These are phyloP conservation scores for Heliothis subflexa DNA, from an alignment of 1,140 invertebrate genomes.

Conservation along the genomic window DNA sequence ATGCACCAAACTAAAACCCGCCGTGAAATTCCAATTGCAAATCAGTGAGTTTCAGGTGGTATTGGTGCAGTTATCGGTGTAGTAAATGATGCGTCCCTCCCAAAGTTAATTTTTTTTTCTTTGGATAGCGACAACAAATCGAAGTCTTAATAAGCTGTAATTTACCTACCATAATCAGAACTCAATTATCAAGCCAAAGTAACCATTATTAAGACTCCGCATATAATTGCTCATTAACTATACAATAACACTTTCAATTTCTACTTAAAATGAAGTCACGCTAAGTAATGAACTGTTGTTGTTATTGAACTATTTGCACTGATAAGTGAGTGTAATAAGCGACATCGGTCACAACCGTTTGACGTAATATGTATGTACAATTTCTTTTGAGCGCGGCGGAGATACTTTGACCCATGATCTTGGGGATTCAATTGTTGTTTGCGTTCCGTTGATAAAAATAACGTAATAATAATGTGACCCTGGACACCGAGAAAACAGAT, in stretches of 20 bases:
- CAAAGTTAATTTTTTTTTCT: too few species aligned
- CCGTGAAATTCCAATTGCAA: too few species aligned
- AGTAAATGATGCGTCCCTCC: too few species aligned
- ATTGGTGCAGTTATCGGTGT: too few species aligned
- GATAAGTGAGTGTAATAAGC: slow-evolving; percentile 20
- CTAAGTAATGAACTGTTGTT: not conserved
- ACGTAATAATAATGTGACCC: slow-evolving; percentile 3
- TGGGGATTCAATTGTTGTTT: slow-evolving; percentile 16
- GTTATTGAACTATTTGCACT: slow-evolving; percentile 16
- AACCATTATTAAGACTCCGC: not conserved
- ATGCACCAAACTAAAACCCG: too few species aligned
- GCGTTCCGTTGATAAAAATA: slow-evolving; percentile 22
- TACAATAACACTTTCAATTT: slow-evolving; percentile 15
- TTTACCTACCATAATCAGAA: not conserved
- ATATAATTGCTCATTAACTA: not conserved
- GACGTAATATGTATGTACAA: slow-evolving; percentile 25
- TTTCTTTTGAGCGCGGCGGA: slow-evolving; percentile 15
- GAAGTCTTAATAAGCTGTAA: too few species aligned
- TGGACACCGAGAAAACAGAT: slow-evolving; percentile 7
- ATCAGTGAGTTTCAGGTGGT: too few species aligned
- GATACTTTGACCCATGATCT: slow-evolving; percentile 29
- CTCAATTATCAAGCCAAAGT: not conserved
- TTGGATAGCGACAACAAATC: too few species aligned
- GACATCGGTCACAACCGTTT: slow-evolving; percentile 39
- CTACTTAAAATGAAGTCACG: slow-evolving; percentile 6